Evolutionary conservation across 1,140 invertebrate genomes (phyloP).

Genomic region (Agrypnia vestita): DNA sequence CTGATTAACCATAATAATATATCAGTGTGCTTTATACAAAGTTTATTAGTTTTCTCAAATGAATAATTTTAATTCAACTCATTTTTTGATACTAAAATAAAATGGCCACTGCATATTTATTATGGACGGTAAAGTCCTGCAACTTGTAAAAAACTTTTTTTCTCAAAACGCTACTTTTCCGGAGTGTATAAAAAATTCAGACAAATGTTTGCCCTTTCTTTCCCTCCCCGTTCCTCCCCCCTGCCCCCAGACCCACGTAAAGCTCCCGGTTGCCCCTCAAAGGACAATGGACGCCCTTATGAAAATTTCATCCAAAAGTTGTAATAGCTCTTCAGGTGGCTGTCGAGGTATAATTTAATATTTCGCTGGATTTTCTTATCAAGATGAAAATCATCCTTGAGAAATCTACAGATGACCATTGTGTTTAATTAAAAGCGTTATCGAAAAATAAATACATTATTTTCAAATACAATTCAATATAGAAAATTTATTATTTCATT

Average conservation of each 20-base stretch:
- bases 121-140: no score
- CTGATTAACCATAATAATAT: no score
- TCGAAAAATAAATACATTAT: no score
- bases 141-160: conserved; percentile 6
- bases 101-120: no score
- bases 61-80: no score
- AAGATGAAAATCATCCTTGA: conserved; percentile 28
- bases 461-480: no score
- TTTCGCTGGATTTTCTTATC: conserved; percentile 21
- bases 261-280: background rate
- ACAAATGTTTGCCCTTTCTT: conserved; percentile 56
- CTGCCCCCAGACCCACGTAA: background rate
- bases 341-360: conserved; percentile 53
- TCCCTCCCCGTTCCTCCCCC: conserved; percentile 28
- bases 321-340: conserved; percentile 53
- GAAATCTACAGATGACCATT: background rate
- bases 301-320: conserved; percentile 50
- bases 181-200: conserved; percentile 56
- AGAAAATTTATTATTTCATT: no score
- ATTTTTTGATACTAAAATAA: no score
- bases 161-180: conserved; percentile 45
- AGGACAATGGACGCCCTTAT: conserved; percentile 51
- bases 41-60: no score
- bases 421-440: background rate
- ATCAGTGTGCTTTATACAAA: no score